These are phyloP conservation scores for Metallyticus violacea DNA, from an alignment of 2,888 invertebrate species.

Conservation along the genomic window DNA sequence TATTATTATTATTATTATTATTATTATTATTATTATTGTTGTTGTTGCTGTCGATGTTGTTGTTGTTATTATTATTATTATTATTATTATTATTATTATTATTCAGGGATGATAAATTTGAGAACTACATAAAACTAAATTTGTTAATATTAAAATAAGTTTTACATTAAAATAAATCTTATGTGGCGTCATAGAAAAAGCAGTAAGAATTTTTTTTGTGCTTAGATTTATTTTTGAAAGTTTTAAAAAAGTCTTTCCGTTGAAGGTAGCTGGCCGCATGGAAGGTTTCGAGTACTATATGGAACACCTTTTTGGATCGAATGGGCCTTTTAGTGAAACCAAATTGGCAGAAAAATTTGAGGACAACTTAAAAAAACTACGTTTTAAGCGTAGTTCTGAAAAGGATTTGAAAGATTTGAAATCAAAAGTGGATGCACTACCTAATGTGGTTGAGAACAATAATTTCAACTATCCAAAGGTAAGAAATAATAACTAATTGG, in stretches of 20 bases:
- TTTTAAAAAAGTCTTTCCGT: conserved; percentile 37
- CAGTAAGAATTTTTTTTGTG: no score
- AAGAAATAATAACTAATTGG: conserved; percentile 33
- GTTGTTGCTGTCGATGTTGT: no score
- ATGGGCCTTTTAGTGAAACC: conserved; percentile 65
- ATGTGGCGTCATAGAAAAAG: no score
- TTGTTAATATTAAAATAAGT: no score
- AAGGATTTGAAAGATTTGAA: conserved; percentile 55
- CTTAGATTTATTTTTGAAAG: neutral
- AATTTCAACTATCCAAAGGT: conserved; percentile 56
- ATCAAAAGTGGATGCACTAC: conserved; percentile 50
- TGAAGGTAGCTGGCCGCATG: conserved; percentile 70
- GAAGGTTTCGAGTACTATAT: conserved; percentile 87
- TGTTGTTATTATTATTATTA: no score
- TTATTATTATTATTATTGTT: no score
- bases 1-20: no score
- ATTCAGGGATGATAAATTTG: no score
- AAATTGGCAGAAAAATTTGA: conserved; percentile 56
- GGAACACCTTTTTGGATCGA: conserved; percentile 78
- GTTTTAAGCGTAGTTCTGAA: conserved; percentile 52
- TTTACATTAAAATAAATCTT: no score
- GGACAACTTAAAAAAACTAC: conserved; percentile 42
- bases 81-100: no score
- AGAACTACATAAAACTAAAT: no score
- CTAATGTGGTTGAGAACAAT: conserved; percentile 50